phyloP scores from a whole-genome alignment of 2,113 vertebrate species.

The Malurus alboscapulatus region DNA sequence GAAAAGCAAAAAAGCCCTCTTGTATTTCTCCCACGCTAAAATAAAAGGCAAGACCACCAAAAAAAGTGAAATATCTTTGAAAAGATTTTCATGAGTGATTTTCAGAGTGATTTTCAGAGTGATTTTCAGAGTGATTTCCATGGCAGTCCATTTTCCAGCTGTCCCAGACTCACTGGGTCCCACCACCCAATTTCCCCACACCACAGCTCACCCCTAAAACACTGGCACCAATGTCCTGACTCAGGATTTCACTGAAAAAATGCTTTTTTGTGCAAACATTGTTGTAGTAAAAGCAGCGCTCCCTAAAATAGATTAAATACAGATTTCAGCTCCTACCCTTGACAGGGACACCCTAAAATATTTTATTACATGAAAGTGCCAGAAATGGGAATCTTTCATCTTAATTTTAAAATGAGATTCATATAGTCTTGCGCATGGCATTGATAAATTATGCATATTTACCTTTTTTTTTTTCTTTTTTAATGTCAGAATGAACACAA shows the following conservation, averaged over 20 bases:
- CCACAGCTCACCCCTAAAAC: background rate
- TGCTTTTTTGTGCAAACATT: too few species aligned
- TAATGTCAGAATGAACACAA: background rate
- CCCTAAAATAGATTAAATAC: background rate
- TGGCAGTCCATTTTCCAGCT: background rate
- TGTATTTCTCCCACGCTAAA: background rate
- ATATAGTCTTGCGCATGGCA: background rate
- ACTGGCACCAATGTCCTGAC: rapidly evolving
- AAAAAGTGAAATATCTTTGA: background rate
- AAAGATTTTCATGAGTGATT: background rate
- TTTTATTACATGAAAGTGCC: background rate
- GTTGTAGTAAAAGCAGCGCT: background rate
- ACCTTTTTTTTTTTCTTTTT: background rate
- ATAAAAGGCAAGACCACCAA: background rate
- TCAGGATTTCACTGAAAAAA: background rate
- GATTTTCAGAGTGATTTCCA: too few species aligned
- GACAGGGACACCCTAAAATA: background rate
- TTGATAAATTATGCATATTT: conserved; percentile 40
- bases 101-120: too few species aligned
- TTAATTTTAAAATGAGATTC: conserved; percentile 12
- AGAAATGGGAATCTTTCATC: background rate
- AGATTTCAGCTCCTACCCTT: background rate
- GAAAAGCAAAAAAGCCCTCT: background rate
- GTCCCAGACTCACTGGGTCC: rapidly evolving
- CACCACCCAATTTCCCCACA: background rate